Evolutionary conservation across 2,113 vertebrate species (phyloP).

Genomic region (Tichodroma muraria): DNA sequence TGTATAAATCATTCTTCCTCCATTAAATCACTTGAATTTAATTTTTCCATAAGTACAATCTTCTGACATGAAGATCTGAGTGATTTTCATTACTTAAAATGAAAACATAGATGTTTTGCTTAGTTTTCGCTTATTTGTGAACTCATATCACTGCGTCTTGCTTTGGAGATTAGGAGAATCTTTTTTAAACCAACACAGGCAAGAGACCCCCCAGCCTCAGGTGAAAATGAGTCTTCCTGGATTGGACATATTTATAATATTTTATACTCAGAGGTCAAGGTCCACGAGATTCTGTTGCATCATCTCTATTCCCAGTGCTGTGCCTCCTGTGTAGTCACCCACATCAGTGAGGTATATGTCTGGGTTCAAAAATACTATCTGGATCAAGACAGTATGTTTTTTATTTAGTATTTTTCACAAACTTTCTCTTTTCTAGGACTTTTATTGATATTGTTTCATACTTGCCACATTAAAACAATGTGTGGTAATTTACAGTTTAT

Average conservation of each 20-base stretch:
- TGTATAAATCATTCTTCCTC: neutral
- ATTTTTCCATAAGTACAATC: neutral
- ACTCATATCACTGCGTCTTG: neutral
- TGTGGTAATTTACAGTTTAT: neutral
- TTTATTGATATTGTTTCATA: neutral
- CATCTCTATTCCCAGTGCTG: neutral
- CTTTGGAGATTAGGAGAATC: neutral
- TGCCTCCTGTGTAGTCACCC: neutral
- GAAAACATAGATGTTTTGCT: neutral
- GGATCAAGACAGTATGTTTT: neutral
- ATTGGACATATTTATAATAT: neutral
- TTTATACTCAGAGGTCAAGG: neutral
- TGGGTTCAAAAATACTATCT: neutral
- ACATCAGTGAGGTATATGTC: neutral
- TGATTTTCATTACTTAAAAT: neutral
- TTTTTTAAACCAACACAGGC: neutral
- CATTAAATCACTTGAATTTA: neutral
- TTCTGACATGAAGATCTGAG: neutral
- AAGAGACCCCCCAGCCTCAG: no score
- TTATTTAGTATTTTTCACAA: neutral
- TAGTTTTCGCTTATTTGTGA: neutral
- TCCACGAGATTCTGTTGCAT: neutral
- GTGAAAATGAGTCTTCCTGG: neutral
- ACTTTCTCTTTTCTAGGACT: neutral
- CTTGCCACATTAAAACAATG: neutral